phyloP scores from a whole-genome alignment of 2,113 vertebrate genomes.

The Vicugna pacos region DNA sequence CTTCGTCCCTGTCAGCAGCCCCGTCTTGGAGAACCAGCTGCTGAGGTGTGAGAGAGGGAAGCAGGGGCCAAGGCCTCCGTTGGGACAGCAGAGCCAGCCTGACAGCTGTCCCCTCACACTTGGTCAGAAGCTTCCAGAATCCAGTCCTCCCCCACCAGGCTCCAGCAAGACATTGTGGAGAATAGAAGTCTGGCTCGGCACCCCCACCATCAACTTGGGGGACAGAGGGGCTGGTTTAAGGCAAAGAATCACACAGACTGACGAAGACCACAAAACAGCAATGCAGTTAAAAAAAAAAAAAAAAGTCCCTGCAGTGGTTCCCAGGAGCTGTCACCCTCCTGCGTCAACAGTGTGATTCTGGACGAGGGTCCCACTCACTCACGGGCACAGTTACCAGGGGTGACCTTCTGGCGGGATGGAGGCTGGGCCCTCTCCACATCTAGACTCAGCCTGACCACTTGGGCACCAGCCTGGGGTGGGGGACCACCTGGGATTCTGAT shows the following conservation, averaged over 20 bases:
- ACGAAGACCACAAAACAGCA: accelerated
- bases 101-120: neutral
- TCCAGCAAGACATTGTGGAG: neutral
- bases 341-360: neutral
- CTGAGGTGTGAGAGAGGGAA: no score
- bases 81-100: neutral
- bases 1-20: accelerated
- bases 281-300: accelerated
- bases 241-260: neutral
- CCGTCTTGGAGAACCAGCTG: accelerated
- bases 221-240: neutral
- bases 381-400: constrained; percentile 65
- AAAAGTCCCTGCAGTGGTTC: neutral
- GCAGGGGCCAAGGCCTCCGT: accelerated
- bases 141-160: accelerated
- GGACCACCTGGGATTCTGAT: constrained; percentile 64
- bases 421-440: constrained; percentile 75
- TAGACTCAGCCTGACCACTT: constrained; percentile 77
- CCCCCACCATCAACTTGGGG: neutral
- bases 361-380: neutral
- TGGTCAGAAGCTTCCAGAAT: neutral
- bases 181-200: accelerated
- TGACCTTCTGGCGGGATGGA: constrained; percentile 72
- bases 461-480: constrained; percentile 34
- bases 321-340: neutral